Percentiles rank a stretch among this genome's conserved stretches.
phyloP scores from a whole-genome alignment of 2,888 invertebrate species.

The Caenorhabditis sp. region DNA sequence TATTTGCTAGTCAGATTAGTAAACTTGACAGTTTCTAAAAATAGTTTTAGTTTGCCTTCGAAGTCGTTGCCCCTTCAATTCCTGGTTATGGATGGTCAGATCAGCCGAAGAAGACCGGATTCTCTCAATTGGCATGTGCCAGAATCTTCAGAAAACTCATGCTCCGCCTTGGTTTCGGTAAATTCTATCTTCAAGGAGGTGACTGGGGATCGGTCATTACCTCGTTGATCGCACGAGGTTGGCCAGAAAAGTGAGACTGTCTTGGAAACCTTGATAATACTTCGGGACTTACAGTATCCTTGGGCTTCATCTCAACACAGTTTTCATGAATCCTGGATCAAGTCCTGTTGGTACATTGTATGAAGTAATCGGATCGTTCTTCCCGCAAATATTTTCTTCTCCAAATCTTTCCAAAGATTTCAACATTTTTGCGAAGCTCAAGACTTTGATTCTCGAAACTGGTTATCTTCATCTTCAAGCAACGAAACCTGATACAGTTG shows the following conservation, averaged over 20 bases:
- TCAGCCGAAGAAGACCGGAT: constrained; percentile 76
- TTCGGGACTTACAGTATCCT: too few species aligned
- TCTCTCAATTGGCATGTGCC: constrained; percentile 68
- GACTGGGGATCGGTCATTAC: constrained; percentile 83
- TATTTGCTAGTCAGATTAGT: neutral
- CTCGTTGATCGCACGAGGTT: constrained; percentile 77
- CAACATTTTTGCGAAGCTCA: constrained; percentile 51
- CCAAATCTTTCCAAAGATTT: constrained; percentile 26
- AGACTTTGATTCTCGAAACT: constrained; percentile 71
- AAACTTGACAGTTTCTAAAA: too few species aligned
- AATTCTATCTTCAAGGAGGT: constrained; percentile 79
- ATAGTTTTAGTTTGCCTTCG: too few species aligned
- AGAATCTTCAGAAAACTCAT: constrained; percentile 78
- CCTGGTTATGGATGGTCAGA: constrained; percentile 76
- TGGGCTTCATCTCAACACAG: constrained; percentile 79
- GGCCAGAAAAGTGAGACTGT: constrained; percentile 75
- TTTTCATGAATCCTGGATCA: constrained; percentile 62
- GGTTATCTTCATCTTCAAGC: constrained; percentile 81
- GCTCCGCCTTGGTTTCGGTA: constrained; percentile 78
- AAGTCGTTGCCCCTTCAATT: constrained; percentile 74
- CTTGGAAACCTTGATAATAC: too few species aligned
- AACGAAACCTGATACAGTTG: constrained; percentile 87
- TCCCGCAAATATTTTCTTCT: constrained; percentile 47
- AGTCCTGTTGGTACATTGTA: constrained; percentile 28
- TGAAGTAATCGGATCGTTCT: constrained; percentile 33